Base-by-base conservation (phyloP, 2,888 invertebrate genomes). In the Eulithis testata region DNA sequence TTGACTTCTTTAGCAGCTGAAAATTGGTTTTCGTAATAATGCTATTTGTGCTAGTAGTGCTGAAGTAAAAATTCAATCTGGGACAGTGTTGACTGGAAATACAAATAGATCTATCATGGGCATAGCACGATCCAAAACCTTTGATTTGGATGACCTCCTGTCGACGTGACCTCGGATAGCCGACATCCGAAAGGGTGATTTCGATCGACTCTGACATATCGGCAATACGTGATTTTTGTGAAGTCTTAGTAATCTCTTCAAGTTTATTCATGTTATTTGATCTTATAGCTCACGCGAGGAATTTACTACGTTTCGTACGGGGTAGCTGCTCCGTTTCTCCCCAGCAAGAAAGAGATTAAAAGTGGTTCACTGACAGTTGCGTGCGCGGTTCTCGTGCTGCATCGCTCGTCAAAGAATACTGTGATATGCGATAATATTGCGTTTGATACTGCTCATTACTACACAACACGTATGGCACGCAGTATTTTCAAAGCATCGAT, bases 371-470 rank as follows among this genome's bases (percentile, higher is more conserved):
- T 59, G 68, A 61, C 45, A 51, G 74, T 78, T 70, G 83, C 81
- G 82, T 80, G 79, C 71, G 73, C 60, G 69, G 61, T 60, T 74
- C 64, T 68, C 76, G 73, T 75, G 76, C 68, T 72, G 69, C 68
- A 66, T 31, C 1, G 44, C 56, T 50, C 50, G 44, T 51, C 63
- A 63, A 54, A 60, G 60, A 60, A 66, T 75, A 74, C 76, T 76
- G 76, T 76, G 75, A 73, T 73, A 82, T 79, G 82, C 80, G 74
- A 83, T 75, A 71, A 49, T 21, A 9, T 49, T 60, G 58, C 53
- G 70, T 61, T 72, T 72, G 75, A 78, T 78, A 80, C 74, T 73
- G 65, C 69, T 72, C 71, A 72, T 72, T 71, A 70, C 71, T 21
- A 11, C 8, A 40, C 49, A 21, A 14, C 49, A 21, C 49, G 14